Conservation (phyloP, 2,797 vertebrate genomes). For the Chanos chanos region DNA sequence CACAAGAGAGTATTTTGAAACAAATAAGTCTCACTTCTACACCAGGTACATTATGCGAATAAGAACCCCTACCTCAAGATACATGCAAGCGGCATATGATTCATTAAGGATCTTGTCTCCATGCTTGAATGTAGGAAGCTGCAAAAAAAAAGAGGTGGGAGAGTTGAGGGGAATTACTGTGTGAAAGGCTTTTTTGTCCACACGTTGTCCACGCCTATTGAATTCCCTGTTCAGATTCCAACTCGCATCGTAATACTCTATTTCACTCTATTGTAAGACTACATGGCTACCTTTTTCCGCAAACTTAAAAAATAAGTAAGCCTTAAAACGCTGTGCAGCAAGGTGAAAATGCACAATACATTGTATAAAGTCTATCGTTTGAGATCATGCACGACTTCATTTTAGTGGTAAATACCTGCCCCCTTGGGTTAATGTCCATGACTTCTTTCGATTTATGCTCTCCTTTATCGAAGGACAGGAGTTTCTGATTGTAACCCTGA, state of each 20-base stretch:
- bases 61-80: conserved; percentile 71
- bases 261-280: too few species aligned
- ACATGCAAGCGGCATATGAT: conserved; percentile 62
- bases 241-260: neutral
- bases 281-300: too few species aligned
- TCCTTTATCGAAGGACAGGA: neutral
- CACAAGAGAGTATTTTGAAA: too few species aligned
- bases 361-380: neutral
- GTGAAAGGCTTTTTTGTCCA: neutral
- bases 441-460: neutral
- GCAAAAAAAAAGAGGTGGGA: neutral
- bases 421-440: neutral
- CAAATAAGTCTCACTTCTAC: neutral
- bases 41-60: neutral
- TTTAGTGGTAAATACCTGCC: too few species aligned
- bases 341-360: neutral
- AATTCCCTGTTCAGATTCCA: neutral
- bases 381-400: too few species aligned
- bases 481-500: conserved; percentile 28
- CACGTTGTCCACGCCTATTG: neutral
- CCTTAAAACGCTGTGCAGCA: neutral
- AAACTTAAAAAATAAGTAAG: neutral
- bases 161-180: neutral
- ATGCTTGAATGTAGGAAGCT: conserved; percentile 69
- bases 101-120: conserved; percentile 60